Conservation (phyloP, 1,140 invertebrate species). For the Portunus trituberculatus region DNA sequence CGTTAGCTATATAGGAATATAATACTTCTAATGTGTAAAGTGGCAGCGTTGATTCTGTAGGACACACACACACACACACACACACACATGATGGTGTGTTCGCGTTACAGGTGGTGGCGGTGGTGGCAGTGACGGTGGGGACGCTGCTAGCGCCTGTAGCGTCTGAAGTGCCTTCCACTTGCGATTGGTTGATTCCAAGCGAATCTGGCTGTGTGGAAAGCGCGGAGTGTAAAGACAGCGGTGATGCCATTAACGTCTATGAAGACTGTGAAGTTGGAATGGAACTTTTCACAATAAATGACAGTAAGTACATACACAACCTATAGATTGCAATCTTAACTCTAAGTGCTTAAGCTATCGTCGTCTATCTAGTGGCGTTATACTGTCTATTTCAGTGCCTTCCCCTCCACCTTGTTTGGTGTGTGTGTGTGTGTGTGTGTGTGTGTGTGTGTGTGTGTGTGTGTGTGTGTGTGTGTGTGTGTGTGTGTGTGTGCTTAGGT, state of each 20-base stretch:
- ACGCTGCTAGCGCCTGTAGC: neutral
- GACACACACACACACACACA: too few species aligned
- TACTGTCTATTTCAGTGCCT: too few species aligned
- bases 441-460: too few species aligned
- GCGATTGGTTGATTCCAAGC: neutral
- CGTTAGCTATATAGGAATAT: too few species aligned
- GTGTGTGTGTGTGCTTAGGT: too few species aligned
- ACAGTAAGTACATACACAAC: neutral
- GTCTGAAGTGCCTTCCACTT: neutral
- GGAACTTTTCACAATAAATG: neutral
- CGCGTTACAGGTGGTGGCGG: neutral
- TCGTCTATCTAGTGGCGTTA: too few species aligned
- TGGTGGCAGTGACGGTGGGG: neutral
- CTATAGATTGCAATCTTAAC: neutral
- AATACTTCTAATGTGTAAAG: too few species aligned
- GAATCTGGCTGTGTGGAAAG: neutral
- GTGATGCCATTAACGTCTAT: neutral
- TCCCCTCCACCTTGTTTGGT: too few species aligned
- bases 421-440: too few species aligned
- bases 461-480: too few species aligned
- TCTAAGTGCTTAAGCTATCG: neutral
- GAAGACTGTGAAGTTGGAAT: neutral
- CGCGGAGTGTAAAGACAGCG: neutral
- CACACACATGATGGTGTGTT: neutral
- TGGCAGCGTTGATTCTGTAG: too few species aligned